phyloP scores from a whole-genome alignment of 2,888 invertebrate species.

The Drosophila mimica region DNA sequence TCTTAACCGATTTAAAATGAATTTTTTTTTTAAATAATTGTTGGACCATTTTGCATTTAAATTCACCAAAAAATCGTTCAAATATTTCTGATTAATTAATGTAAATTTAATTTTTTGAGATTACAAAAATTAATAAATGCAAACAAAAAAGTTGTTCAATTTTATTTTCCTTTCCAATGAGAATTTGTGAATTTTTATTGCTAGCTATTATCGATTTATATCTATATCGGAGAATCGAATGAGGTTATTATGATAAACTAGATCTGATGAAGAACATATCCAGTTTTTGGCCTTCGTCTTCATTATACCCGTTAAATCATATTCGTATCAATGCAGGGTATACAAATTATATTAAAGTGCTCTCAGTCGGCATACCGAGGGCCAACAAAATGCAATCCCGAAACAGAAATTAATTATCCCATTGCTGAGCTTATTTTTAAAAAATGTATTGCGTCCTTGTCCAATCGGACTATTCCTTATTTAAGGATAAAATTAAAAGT shows the following conservation, averaged over 20 bases:
- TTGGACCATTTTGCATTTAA: neutral
- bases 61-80: neutral
- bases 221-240: neutral
- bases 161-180: too few species aligned
- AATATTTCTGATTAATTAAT: neutral
- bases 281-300: neutral
- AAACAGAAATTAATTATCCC: neutral
- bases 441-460: neutral
- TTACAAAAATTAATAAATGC: too few species aligned
- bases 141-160: too few species aligned
- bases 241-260: too few species aligned
- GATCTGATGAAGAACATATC: neutral
- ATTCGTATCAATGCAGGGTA: neutral
- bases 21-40: neutral
- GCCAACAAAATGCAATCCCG: neutral
- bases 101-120: neutral
- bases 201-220: neutral
- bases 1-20: neutral
- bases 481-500: neutral
- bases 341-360: conserved; percentile 1
- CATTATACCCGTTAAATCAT: neutral
- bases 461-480: neutral
- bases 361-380: neutral
- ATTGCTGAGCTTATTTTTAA: neutral
- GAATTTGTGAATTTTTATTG: too few species aligned